Percentiles rank a stretch among this genome's conserved stretches.
phyloP scores from a whole-genome alignment of 2,113 vertebrate species.

The Thomomys bottae region DNA sequence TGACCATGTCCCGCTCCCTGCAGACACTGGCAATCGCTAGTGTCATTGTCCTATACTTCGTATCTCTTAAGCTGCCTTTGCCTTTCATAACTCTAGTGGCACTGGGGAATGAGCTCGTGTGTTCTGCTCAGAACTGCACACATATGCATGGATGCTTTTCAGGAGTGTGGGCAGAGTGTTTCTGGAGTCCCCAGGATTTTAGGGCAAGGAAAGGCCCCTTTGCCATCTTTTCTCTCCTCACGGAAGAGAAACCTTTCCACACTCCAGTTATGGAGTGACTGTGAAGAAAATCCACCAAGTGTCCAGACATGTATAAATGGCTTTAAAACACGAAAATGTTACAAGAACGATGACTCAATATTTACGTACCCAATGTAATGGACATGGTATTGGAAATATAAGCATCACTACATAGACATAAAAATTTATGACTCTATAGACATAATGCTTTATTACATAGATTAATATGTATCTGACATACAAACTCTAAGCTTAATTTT shows the following conservation, averaged over 20 bases:
- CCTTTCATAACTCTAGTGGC: not conserved
- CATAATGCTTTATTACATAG: too few species aligned
- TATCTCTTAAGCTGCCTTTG: not conserved
- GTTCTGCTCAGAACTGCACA: not conserved
- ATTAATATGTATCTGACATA: too few species aligned
- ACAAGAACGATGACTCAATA: too few species aligned
- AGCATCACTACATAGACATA: too few species aligned
- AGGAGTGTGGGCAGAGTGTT: fast-evolving
- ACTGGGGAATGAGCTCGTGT: not conserved
- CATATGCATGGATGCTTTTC: not conserved
- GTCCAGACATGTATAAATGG: not conserved
- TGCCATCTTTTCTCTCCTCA: not conserved
- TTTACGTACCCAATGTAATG: too few species aligned
- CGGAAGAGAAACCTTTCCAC: not conserved
- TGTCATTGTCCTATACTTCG: not conserved
- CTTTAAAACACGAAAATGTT: conserved; percentile 40
- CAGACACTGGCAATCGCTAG: not conserved
- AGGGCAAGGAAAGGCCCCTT: not conserved
- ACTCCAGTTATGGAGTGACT: conserved; percentile 43
- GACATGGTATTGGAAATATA: too few species aligned
- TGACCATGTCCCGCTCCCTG: not conserved
- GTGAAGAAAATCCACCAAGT: conserved; percentile 50
- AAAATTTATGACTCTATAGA: too few species aligned
- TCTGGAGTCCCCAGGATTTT: not conserved
- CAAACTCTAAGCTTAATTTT: too few species aligned